Evolutionary conservation across 2,113 vertebrate species (phyloP).

Genomic region (Leuciscus idus): DNA sequence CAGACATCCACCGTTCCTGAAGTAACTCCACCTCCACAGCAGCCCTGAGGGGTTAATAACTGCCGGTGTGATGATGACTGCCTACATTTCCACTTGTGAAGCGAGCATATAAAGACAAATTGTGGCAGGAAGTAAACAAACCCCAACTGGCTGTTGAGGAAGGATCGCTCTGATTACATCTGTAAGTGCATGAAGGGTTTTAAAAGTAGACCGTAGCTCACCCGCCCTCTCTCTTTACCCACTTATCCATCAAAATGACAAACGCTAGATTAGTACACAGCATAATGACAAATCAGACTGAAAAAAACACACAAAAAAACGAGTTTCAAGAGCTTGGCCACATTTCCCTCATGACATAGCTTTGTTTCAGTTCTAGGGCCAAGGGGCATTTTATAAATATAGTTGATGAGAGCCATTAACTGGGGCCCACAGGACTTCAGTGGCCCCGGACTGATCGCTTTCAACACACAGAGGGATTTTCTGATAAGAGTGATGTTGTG

Average conservation of each 20-base stretch:
- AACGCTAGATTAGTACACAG: conserved; percentile 67
- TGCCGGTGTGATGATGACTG: conserved; percentile 63
- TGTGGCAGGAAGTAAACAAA: conserved; percentile 64
- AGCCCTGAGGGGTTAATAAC: conserved; percentile 67
- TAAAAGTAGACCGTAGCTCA: conserved; percentile 64
- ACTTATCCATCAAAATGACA: conserved; percentile 74
- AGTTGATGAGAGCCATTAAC: conserved; percentile 45
- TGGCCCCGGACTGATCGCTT: conserved; percentile 8
- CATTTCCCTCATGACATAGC: conserved; percentile 63
- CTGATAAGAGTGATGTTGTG: conserved; percentile 15
- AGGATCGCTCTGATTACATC: conserved; percentile 68
- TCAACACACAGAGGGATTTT: conserved; percentile 15
- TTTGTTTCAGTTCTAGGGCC: conserved; percentile 8
- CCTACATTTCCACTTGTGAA: conserved; percentile 62
- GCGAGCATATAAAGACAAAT: conserved; percentile 66
- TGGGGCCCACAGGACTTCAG: conserved; percentile 5
- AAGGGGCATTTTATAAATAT: conserved; percentile 20
- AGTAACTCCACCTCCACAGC: conserved; percentile 13
- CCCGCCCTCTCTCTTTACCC: conserved; percentile 55
- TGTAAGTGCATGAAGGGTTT: conserved; percentile 69
- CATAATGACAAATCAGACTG: conserved; percentile 71
- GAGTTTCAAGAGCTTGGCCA: conserved; percentile 63
- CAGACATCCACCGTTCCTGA: neutral
- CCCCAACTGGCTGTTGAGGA: conserved; percentile 58
- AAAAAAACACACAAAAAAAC: conserved; percentile 47